Evolutionary conservation across 2,113 vertebrate species (phyloP), one percentile per base, ranked within the genome.

Genomic region (Sander vitreus): DNA sequence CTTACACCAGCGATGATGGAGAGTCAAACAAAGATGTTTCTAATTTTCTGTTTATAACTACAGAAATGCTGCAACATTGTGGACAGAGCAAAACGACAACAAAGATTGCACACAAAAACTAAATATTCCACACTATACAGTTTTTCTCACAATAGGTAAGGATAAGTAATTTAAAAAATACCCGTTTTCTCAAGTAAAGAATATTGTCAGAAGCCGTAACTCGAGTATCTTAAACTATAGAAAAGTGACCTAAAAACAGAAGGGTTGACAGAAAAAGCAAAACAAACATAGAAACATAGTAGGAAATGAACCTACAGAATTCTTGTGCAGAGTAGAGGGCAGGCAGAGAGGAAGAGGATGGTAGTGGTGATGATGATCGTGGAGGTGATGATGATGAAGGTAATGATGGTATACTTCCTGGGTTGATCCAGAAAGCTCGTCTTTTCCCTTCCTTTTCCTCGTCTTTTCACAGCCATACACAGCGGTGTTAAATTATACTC

Each of bases 371-470:
- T 80, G 91, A 91, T 60, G 90, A 76, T 16, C 45, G 16, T 19
- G 65, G 27, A 85, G 93, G 33, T 33, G 86, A 36, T 77, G 95
- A 51, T 19, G 85, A 5, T 86, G 94, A 66, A 73, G 88, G 88
- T 65, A 87, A 74, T 21, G 86, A 90, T 90, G 77, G 27, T 54
- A 88, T 84, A 88, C 90, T 93, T 88, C 93, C 94, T 68, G 97
- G 98, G 93, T 97, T 97, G 96, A 99, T 99, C 98, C 98, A 99
- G 93, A 98, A 99, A 80, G 96, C 97, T 47, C 92, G 94, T 80
- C 89, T 94, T 88, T 93, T 93, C 74, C 51, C 93, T 91, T 97
- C 39, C 39, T 43, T 43, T 10, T 43, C 39, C 39, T 43, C 97
- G 96, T 96, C 98, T 98, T 99, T 95, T 95, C 96, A 94, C 92